Evolutionary conservation across 2,797 vertebrate species (phyloP).

Genomic region (Coendou prehensilis): DNA sequence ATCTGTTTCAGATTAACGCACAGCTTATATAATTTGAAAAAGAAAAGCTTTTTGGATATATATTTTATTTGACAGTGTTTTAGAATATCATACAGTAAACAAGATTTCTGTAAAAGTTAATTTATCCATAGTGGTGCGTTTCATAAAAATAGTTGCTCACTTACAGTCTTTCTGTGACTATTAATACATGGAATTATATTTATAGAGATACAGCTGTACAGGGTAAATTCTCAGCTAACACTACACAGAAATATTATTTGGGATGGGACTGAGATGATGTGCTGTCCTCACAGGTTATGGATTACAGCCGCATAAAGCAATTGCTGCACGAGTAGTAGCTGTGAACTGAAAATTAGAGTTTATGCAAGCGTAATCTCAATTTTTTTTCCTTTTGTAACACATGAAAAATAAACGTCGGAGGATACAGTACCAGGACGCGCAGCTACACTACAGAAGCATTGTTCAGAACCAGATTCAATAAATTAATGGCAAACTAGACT

Average conservation of each 20-base stretch:
- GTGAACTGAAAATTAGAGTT: constrained; percentile 93
- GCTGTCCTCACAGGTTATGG: constrained; percentile 95
- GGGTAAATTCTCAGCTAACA: constrained; percentile 98
- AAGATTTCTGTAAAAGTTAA: constrained; percentile 99
- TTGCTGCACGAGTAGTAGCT: constrained; percentile 92
- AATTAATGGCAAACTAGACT: constrained; percentile 90
- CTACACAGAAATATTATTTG: constrained; percentile 98
- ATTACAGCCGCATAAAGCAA: constrained; percentile 94
- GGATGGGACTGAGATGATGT: constrained; percentile 94
- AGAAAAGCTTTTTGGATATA: constrained; percentile 91
- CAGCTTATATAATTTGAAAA: constrained; percentile 86
- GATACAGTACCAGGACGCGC: constrained; percentile 89
- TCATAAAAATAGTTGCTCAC: constrained; percentile 99
- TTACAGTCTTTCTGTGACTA: constrained; percentile 98
- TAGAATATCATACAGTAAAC: constrained; percentile 99
- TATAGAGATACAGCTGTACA: constrained; percentile 99
- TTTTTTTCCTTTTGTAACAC: constrained; percentile 88
- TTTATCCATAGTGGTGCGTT: constrained; percentile 99
- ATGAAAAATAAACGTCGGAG: constrained; percentile 88
- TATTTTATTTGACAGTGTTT: constrained; percentile 98
- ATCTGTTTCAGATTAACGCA: constrained; percentile 80
- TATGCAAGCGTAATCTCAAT: constrained; percentile 90
- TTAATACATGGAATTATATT: constrained; percentile 98
- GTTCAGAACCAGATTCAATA: constrained; percentile 91
- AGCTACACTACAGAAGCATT: constrained; percentile 92